Conservation (phyloP, 2,797 vertebrate genomes). For the Labeo calbasu region DNA sequence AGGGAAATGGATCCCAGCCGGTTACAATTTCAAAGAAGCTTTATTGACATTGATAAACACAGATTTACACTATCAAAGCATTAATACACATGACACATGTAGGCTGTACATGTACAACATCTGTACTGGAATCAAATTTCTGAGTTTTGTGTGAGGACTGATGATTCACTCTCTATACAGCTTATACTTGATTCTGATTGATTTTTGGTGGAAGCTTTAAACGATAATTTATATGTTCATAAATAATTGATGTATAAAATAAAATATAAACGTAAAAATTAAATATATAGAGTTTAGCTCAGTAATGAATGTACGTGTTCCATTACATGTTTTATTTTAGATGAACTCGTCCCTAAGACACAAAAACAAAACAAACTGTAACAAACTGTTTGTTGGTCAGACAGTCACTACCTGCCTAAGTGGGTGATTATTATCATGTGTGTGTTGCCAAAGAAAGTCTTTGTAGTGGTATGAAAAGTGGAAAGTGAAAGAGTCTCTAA, state of each 20-base stretch:
- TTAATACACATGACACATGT: neutral
- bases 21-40: neutral
- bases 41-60: neutral
- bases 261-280: too few species aligned
- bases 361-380: neutral
- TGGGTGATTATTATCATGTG: neutral
- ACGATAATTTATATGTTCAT: too few species aligned
- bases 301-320: neutral
- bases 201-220: too few species aligned
- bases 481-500: neutral
- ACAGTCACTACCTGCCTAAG: neutral
- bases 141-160: too few species aligned
- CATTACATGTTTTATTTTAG: neutral
- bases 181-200: too few species aligned
- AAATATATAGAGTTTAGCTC: neutral
- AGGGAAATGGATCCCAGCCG: slow-evolving; percentile 8
- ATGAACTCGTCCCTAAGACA: neutral
- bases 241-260: too few species aligned
- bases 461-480: slow-evolving; percentile 5
- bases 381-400: slow-evolving; percentile 6
- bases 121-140: neutral
- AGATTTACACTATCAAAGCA: neutral
- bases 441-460: slow-evolving; percentile 2
- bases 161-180: too few species aligned
- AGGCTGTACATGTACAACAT: neutral